These are phyloP conservation scores for Aphodius granarius DNA, from an alignment of 2,888 invertebrate species.

Conservation along the genomic window DNA sequence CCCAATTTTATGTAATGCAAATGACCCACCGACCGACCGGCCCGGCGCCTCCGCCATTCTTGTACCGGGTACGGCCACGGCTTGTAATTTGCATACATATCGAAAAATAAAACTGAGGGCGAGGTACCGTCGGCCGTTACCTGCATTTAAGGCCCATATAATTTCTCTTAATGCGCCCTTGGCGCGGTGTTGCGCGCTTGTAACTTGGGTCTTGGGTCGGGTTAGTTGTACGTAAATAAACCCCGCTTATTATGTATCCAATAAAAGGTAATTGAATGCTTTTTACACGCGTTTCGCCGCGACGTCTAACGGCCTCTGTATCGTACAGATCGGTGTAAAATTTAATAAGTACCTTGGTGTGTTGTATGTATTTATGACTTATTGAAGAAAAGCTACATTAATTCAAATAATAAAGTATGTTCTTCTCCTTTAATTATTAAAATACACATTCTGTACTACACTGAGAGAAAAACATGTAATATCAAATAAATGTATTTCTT, in stretches of 20 bases:
- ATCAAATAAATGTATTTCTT: no score
- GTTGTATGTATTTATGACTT: no score
- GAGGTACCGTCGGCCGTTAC: neutral
- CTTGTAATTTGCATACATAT: slow-evolving; percentile 8
- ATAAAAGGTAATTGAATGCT: neutral
- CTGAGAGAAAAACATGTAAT: no score
- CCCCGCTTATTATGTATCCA: neutral
- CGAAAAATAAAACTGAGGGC: slow-evolving; percentile 7
- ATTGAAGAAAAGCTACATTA: no score
- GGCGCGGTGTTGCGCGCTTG: neutral
- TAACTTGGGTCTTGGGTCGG: neutral
- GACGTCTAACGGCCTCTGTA: neutral
- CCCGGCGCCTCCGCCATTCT: neutral
- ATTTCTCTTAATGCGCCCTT: slow-evolving; percentile 1
- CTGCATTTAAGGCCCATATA: neutral
- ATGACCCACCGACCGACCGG: no score
- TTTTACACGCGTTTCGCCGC: neutral
- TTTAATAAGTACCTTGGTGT: neutral
- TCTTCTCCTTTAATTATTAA: no score
- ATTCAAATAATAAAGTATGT: no score
- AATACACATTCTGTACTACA: no score
- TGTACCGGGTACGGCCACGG: neutral
- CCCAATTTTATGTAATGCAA: slow-evolving; percentile 15
- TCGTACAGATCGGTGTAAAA: neutral
- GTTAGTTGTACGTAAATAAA: neutral